Base-by-base conservation (phyloP, 30 jellyfish, hydroid and myxozoan genomes). In the Phacellophora camtschatica region DNA sequence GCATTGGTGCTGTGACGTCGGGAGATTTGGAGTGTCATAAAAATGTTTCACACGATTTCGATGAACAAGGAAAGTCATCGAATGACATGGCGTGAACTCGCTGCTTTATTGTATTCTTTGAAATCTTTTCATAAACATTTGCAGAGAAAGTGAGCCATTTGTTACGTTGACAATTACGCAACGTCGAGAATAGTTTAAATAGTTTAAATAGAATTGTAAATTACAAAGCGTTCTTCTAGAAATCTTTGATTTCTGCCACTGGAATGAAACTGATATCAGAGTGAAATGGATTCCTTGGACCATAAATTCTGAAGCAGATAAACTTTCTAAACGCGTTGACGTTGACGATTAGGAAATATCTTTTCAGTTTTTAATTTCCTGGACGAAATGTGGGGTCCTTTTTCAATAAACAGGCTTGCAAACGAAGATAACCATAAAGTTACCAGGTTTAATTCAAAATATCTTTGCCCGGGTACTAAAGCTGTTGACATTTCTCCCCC, bases 61-160 rank as follows among this genome's bases (percentile, higher is more conserved):
- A 27, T 3, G 69, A 27, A 11, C 55, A 61, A 61, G 10, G 23
- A 9, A 58, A 58, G 45, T 58, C 41, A 18, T 58, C 74, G 27
- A n/a, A n/a, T n/a, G n/a, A 61, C 75, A 4, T 61, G 75, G 75
- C 75, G 49, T 61, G 75, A 61, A 29, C 20, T 61, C n/a, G 10
- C 48, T 25, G 46, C 75, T 1, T 9, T 61, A 3, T 1, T 0
- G 25, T 30, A 20, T 30, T 48, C 75, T 0, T 23, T 25, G 57
- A 61, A 29, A 4, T 1, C 75, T 4, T 61, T 4, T 61, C 9
- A 4, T 1, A 29, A 4, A 3, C 4, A 1, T 6, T 4, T 24
- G 1, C 0, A 29, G 8, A 3, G 16, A 18, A 30, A 23, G 53
- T 2, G n/a, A 3, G 75, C n/a, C n/a, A 5, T 61, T 1, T 61